A percentile compares a stretch with the other conserved stretches of the same genome.
Evolutionary conservation across 2,888 invertebrate genomes (phyloP).

Genomic region (Laothoe populi): DNA sequence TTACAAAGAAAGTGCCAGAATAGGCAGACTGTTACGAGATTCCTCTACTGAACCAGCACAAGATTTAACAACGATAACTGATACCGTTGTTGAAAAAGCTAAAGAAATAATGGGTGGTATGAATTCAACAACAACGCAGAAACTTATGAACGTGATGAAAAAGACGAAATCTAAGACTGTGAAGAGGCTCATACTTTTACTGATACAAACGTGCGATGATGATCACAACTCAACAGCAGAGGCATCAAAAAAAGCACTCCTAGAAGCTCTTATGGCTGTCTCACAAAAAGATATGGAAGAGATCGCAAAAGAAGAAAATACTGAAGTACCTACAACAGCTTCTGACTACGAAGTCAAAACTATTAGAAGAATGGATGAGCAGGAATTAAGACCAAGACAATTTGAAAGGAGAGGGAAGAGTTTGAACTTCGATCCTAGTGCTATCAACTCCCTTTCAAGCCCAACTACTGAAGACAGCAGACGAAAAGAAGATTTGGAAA

Average conservation of each 20-base stretch:
- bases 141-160: slow-evolving; percentile 92
- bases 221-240: slow-evolving; percentile 89
- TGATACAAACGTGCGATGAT: slow-evolving; percentile 92
- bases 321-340: slow-evolving; percentile 53
- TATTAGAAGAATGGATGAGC: slow-evolving; percentile 56
- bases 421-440: slow-evolving; percentile 65
- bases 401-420: slow-evolving; percentile 63
- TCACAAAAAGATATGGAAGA: slow-evolving; percentile 84
- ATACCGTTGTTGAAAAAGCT: slow-evolving; percentile 88
- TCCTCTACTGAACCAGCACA: slow-evolving; percentile 80
- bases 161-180: slow-evolving; percentile 92
- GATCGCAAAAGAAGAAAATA: slow-evolving; percentile 69
- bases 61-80: slow-evolving; percentile 87
- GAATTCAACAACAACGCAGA: slow-evolving; percentile 90
- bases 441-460: slow-evolving; percentile 70
- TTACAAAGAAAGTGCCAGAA: slow-evolving; percentile 57
- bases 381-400: slow-evolving; percentile 53
- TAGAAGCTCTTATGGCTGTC: slow-evolving; percentile 88
- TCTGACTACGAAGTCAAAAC: slow-evolving; percentile 54
- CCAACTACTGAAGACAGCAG: slow-evolving; percentile 61
- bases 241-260: slow-evolving; percentile 87
- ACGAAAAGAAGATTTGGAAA: slow-evolving; percentile 54
- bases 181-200: slow-evolving; percentile 88
- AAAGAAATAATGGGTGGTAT: slow-evolving; percentile 91
- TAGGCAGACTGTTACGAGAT: slow-evolving; percentile 66